Evolutionary conservation across 2,888 invertebrate genomes (phyloP), one percentile per base, ranked within the genome.

Genomic region (Aradus depressus): DNA sequence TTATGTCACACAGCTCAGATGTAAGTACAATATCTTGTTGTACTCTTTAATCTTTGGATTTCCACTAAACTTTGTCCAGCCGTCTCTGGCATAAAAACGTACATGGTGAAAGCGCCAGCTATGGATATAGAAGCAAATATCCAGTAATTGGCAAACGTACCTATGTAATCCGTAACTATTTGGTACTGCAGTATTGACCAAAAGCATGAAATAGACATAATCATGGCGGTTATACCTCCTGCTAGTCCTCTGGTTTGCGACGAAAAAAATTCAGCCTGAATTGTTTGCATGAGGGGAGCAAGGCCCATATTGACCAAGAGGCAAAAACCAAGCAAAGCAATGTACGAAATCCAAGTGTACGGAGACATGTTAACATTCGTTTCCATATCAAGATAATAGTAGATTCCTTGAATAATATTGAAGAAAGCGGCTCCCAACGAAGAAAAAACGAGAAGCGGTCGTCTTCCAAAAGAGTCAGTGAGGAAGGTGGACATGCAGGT

Each of bases 31-130:
- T 31, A 34, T 34, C 18, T 18, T 34, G 6, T 14, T 34, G 18
- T 39, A 14, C 21, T 21, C 16, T 3, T 18, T 19, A n/a, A 23
- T 51, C 52, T 48, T 32, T 81, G 81, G 61, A 82, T 81, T 61
- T 77, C 75, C 37, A 77, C 72, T 62, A 82, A 72, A 4, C 79
- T 79, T 62, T 79, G 80, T 51, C 80, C 79, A 63, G 79, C 81
- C 1, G 82, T 81, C 66, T 82, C 82, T 2, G 81, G 81, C 19
- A 51, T 41, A 10, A 43, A 44, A 8, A 51, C 22, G 28, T 53
- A 53, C n/a, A 57, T 44, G 4, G 53, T 38, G n/a, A 48, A 28
- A 19, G 44, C 28, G 12, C 55, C 57, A 12, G 53, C 21, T 1
- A 57, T 22, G 18, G 52, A 53, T 28, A 50, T 35, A 18, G 49